phyloP scores from a whole-genome alignment of 37 sponge, comb jelly and placozoan genomes.

The Spongilla lacustris region DNA sequence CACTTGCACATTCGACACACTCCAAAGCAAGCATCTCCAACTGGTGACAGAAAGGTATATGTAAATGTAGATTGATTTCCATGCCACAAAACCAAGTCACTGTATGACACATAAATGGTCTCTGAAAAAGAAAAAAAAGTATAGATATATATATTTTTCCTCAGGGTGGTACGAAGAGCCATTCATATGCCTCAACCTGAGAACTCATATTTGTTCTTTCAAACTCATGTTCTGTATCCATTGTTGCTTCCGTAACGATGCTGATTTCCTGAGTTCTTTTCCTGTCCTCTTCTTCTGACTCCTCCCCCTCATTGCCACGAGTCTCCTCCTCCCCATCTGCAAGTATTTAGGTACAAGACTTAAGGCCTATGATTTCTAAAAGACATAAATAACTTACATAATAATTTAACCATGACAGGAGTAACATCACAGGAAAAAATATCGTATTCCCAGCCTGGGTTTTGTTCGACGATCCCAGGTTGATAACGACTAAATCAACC shows the following conservation, averaged over 20 bases:
- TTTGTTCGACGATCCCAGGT: too few species aligned
- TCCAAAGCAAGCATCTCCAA: too few species aligned
- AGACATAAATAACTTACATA: too few species aligned
- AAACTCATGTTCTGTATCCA: background rate
- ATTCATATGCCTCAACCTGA: background rate
- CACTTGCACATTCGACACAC: too few species aligned
- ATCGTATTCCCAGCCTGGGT: too few species aligned
- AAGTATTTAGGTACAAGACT: too few species aligned
- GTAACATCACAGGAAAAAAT: too few species aligned
- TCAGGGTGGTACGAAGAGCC: background rate
- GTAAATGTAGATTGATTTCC: background rate
- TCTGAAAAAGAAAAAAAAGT: background rate
- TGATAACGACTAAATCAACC: too few species aligned
- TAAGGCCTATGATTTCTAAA: too few species aligned
- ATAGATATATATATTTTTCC: background rate
- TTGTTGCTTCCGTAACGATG: background rate
- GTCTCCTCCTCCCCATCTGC: background rate
- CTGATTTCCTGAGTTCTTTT: background rate
- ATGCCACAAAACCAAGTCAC: background rate
- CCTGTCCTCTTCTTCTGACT: background rate
- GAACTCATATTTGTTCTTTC: background rate
- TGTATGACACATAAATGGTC: background rate
- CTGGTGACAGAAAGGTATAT: background rate
- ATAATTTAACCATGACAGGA: too few species aligned
- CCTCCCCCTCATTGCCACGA: slow-evolving; percentile 2